Evolutionary conservation across 2,797 vertebrate species (phyloP).

Genomic region (Gobio occitaniae): DNA sequence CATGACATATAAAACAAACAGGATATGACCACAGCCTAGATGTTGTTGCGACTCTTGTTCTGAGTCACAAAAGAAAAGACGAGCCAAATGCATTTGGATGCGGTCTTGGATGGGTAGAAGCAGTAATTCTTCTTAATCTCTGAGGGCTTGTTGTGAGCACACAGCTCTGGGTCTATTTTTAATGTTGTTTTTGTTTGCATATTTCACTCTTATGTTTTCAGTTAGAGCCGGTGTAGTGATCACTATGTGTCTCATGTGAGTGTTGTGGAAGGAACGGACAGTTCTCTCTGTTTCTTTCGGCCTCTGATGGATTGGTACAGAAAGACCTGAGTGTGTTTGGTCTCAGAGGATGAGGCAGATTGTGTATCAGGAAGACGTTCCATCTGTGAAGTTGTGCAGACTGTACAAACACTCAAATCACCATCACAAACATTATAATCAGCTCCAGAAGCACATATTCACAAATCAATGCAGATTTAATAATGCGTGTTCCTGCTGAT

Average conservation of each 20-base stretch:
- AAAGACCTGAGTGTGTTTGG: neutral
- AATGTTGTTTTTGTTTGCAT: neutral
- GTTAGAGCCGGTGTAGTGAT: neutral
- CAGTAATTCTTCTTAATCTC: neutral
- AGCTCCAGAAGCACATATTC: neutral
- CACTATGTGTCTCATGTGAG: neutral
- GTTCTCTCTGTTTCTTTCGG: neutral
- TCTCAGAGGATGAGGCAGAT: neutral
- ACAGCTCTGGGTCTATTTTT: constrained; percentile 3
- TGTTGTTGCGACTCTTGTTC: too few species aligned
- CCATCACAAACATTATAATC: constrained; percentile 6
- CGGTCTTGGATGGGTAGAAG: too few species aligned
- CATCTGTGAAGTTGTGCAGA: neutral
- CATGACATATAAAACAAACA: too few species aligned
- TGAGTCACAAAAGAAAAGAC: too few species aligned
- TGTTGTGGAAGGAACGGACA: neutral
- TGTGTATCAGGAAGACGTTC: neutral
- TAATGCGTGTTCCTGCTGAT: neutral
- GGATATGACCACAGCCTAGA: too few species aligned
- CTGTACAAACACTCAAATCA: neutral
- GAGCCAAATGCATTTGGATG: too few species aligned
- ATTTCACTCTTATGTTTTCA: neutral
- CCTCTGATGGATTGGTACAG: neutral
- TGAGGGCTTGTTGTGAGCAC: neutral
- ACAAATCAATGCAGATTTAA: neutral